Percentiles rank a stretch among this genome's conserved stretches.
phyloP scores from a whole-genome alignment of 2,888 invertebrate genomes.

The Melieria picta region DNA sequence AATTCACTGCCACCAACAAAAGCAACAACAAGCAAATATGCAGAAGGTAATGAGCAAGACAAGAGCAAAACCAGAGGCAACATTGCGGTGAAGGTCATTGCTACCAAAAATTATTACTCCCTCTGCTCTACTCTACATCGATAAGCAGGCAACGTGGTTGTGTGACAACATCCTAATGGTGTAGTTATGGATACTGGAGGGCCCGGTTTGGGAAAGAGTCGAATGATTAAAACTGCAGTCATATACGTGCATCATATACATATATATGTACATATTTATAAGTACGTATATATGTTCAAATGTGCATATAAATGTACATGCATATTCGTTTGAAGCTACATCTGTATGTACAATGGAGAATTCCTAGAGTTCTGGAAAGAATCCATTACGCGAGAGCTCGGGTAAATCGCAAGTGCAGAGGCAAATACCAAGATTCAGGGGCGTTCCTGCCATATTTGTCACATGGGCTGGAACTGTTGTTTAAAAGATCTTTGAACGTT shows the following conservation, averaged over 20 bases:
- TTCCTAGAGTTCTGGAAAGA: too few relatives aligned
- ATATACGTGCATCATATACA: not conserved
- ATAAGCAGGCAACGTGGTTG: slow-evolving; percentile 4
- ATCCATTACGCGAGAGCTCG: too few relatives aligned
- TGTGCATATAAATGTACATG: slow-evolving; percentile 1
- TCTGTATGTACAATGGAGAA: not conserved
- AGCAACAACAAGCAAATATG: slow-evolving; percentile 37
- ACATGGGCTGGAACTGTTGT: too few relatives aligned
- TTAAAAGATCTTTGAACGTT: too few relatives aligned
- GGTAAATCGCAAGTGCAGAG: too few relatives aligned
- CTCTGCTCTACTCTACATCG: slow-evolving; percentile 58
- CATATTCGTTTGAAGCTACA: not conserved
- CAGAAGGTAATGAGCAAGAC: slow-evolving; percentile 36
- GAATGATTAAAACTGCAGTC: slow-evolving; percentile 21
- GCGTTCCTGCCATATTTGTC: too few relatives aligned
- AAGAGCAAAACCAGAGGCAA: slow-evolving; percentile 48
- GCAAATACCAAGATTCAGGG: too few relatives aligned
- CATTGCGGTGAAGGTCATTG: slow-evolving; percentile 68
- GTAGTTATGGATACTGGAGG: slow-evolving; percentile 24
- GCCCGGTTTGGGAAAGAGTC: not conserved
- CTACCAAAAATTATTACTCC: slow-evolving; percentile 65
- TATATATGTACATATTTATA: slow-evolving; percentile 6
- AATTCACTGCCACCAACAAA: slow-evolving; percentile 8
- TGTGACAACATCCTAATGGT: slow-evolving; percentile 29
- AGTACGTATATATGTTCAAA: slow-evolving; percentile 5